These are phyloP conservation scores for Agrochola lychnidis DNA, from an alignment of 2,888 invertebrate genomes.

Conservation along the genomic window DNA sequence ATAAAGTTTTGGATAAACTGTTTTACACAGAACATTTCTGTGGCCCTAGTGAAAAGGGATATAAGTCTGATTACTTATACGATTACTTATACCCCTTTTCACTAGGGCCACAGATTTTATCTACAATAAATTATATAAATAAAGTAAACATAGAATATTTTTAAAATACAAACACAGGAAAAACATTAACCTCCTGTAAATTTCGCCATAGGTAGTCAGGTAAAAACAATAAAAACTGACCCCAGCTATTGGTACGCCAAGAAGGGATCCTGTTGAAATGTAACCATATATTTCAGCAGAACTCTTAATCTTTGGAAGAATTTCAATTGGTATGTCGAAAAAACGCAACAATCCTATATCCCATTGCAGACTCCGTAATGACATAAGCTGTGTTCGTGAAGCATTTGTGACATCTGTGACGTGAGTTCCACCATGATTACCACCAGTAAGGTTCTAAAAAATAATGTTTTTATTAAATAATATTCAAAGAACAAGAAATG, in stretches of 20 bases:
- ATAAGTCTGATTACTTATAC: too few species aligned
- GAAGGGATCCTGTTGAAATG: constrained; percentile 93
- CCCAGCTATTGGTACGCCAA: constrained; percentile 96
- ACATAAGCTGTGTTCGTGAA: constrained; percentile 98
- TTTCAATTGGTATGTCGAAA: constrained; percentile 95
- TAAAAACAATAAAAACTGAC: constrained; percentile 88
- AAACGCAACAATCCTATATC: constrained; percentile 96
- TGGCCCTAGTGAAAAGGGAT: too few species aligned
- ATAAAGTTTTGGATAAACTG: not conserved
- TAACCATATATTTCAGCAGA: constrained; percentile 98
- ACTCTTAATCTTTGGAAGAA: constrained; percentile 97
- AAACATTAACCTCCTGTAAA: constrained; percentile 63
- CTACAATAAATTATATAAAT: not conserved
- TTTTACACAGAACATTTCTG: not conserved
- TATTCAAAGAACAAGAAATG: not conserved
- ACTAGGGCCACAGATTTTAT: too few species aligned
- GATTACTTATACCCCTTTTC: too few species aligned
- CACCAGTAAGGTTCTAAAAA: constrained; percentile 91
- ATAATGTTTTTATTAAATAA: not conserved
- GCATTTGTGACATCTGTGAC: constrained; percentile 99
- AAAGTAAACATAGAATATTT: not conserved
- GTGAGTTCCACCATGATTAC: constrained; percentile 91
- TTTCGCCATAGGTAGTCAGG: constrained; percentile 50
- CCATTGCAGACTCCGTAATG: constrained; percentile 96
- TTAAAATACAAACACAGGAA: constrained; percentile 48